Evolutionary conservation across 2,888 invertebrate species (phyloP), one percentile per base, ranked within the genome.

Genomic region (Anoncus sp.): DNA sequence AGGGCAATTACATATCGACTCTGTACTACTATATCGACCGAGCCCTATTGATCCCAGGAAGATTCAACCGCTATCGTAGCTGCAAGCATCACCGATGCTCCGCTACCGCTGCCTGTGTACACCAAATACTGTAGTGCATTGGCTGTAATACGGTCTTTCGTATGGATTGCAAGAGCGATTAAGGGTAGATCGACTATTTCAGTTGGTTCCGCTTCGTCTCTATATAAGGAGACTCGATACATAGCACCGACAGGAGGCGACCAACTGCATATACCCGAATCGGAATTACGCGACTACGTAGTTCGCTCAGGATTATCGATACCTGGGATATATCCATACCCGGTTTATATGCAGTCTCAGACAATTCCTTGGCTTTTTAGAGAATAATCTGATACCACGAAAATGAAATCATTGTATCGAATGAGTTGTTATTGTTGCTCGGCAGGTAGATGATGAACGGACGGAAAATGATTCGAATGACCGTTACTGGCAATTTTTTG

Each of bases 1-100:
- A 51, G 81, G 81, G 80, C 81, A 85, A 85, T 84, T 85, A 82
- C 82, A 80, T 77, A 80, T 83, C 81, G 81, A 81, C 77, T 74
- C 51, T 62, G 67, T 69, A 75, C 57, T 53, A 45, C 59, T 63
- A 53, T 67, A 72, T 77, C 72, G 77, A 51, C 53, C 53, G 73
- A 71, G 70, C 40, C 60, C 53, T 67, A 67, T 79, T 74, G 72
- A 80, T 75, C 77, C 72, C 31, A 31, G 40, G 45, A 49, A 66
- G 51, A 66, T 75, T 75, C 72, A 49, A 47, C 49, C 40, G 22
- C 16, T 18, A 31, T 35, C 6, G 12, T 38, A 38, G 38, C 55
- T 57, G 14, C 35, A 18, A 35, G 20, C 24, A 35, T 35, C 43
- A 55, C 66, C 22, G 10, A 43, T 57, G 45, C 45, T 38, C 47